These are phyloP conservation scores for Xenops minutus DNA, from an alignment of 2,797 vertebrate species.

Conservation along the genomic window DNA sequence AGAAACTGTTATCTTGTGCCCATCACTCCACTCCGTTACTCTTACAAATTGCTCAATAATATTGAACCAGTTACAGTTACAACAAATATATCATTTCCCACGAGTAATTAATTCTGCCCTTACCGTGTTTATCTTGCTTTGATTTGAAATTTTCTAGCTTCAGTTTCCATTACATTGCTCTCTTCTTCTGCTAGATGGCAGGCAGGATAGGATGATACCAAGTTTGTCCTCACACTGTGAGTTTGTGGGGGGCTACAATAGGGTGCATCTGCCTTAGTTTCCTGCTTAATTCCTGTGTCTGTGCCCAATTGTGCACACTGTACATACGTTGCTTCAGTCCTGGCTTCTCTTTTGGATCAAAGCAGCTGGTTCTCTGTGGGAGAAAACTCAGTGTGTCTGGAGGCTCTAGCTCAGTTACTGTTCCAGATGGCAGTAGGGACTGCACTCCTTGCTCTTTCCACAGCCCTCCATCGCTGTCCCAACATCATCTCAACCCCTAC, in stretches of 20 bases:
- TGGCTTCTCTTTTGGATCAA: neutral
- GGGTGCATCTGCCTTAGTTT: neutral
- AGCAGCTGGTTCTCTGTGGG: neutral
- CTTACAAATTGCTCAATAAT: neutral
- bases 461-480: neutral
- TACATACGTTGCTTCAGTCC: fast-evolving
- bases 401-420: neutral
- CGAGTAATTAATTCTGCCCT: neutral
- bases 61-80: neutral
- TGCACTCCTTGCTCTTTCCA: neutral
- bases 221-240: neutral
- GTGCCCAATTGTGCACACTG: neutral
- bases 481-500: neutral
- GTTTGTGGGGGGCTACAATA: neutral
- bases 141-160: slow-evolving; percentile 9
- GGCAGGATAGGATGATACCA: neutral
- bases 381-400: neutral
- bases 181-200: neutral
- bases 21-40: neutral
- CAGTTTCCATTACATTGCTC: neutral
- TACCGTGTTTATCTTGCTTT: neutral
- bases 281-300: neutral
- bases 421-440: neutral
- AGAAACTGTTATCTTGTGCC: neutral
- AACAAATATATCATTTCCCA: neutral